phyloP scores from a whole-genome alignment of 2,888 invertebrate genomes.

The Nephrotoma appendiculata region DNA sequence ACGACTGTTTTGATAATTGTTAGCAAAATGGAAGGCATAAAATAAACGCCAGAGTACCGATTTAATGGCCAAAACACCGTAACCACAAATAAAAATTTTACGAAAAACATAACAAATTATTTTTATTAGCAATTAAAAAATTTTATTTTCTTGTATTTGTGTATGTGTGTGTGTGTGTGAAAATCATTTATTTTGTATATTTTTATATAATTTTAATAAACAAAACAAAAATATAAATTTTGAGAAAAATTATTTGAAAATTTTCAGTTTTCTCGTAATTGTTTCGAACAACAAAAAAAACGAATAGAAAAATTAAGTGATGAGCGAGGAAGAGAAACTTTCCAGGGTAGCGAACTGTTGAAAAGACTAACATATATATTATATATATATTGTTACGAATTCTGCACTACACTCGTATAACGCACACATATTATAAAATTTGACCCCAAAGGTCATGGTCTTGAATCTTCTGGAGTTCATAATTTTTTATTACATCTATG shows the following conservation, averaged over 20 bases:
- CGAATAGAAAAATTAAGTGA: background rate
- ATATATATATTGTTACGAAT: too few species aligned
- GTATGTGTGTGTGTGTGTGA: background rate
- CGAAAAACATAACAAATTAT: background rate
- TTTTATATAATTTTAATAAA: background rate
- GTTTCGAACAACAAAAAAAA: background rate
- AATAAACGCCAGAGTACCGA: background rate
- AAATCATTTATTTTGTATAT: background rate
- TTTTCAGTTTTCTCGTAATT: background rate
- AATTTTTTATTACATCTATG: too few species aligned
- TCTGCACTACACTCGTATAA: too few species aligned
- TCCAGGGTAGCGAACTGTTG: background rate
- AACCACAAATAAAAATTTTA: background rate
- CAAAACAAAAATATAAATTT: background rate
- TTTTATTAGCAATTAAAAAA: background rate
- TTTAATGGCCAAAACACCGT: background rate
- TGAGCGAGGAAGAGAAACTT: background rate
- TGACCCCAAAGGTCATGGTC: too few species aligned
- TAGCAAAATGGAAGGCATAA: background rate
- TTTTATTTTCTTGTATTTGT: background rate
- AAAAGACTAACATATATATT: too few species aligned
- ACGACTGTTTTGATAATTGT: background rate
- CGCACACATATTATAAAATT: too few species aligned
- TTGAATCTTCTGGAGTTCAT: too few species aligned
- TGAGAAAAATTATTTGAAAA: background rate